Evolutionary conservation across 2,113 vertebrate genomes (phyloP), one percentile per base, ranked within the genome.

Genomic region (Taurulus bubalis): DNA sequence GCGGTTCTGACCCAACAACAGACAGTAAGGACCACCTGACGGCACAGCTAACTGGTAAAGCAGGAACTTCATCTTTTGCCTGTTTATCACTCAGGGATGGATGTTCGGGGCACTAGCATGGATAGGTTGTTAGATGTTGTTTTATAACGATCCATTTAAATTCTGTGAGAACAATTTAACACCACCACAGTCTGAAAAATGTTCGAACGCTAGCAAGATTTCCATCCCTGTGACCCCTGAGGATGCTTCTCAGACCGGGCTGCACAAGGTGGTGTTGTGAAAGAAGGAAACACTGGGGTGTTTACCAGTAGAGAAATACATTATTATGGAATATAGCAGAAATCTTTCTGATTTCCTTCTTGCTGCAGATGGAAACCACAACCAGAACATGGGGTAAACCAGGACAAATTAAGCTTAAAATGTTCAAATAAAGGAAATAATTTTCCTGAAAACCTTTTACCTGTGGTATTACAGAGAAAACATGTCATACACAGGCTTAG

Each of bases 61-160:
- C 63, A 56, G 75, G 76, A 62, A 82, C 70, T 82, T 86, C 47
- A 66, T 73, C 55, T 79, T 70, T 82, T 66, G 80, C 80, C 84
- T 85, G 67, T 84, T 71, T 64, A 85, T 85, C 79, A 84, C 85
- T 85, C 87, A 89, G 86, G 85, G 88, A 90, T 89, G 87, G 90
- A 91, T 79, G 77, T 80, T 83, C 82, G 64, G 58, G 80, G 73
- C 76, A 87, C 76, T 66, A 64, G 69, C 79, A 42, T 83, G 80
- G 72, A 84, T 67, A 84, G 32, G 28, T 45, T 72, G 63, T 69
- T 64, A 59, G 58, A 77, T 85, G 62, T 67, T 78, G 34, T 79
- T 87, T 84, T 49, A 65, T 58, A 56, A 75, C 26, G 45, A 60
- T 60, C 3, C 24, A 64, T 79, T 80, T 22, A 5, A 80, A 83